These are phyloP conservation scores for Uromys caudimaculatus DNA, from an alignment of 2,797 vertebrate genomes.

Conservation along the genomic window DNA sequence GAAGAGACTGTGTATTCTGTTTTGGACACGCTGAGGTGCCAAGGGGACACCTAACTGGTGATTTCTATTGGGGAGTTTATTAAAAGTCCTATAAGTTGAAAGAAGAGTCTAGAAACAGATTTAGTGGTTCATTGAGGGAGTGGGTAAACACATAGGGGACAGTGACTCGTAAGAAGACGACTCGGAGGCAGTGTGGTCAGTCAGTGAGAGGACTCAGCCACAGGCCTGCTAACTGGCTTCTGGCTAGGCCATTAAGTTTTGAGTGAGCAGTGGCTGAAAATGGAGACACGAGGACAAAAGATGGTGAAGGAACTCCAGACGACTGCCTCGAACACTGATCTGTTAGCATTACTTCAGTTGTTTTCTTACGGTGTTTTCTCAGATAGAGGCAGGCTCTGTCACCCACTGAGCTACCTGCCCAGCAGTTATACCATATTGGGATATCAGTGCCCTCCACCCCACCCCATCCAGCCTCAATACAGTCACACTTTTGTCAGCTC, in stretches of 20 bases:
- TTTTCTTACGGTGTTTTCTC: background rate
- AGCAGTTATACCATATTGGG: background rate
- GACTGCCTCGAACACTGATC: no score
- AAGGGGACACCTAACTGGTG: background rate
- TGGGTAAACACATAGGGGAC: background rate
- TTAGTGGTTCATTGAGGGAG: background rate
- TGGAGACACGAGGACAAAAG: background rate
- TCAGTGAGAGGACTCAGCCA: background rate
- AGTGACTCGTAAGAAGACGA: background rate
- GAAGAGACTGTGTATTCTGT: background rate
- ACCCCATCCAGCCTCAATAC: background rate
- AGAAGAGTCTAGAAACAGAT: background rate
- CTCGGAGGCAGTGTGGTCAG: background rate
- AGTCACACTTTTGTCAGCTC: background rate
- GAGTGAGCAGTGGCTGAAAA: slow-evolving; percentile 3
- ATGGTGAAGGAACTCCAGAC: background rate
- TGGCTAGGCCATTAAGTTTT: background rate
- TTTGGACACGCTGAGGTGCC: background rate
- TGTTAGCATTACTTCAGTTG: background rate
- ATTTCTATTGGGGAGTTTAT: background rate
- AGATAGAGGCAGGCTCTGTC: background rate
- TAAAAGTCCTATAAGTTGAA: background rate
- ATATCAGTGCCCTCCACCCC: background rate
- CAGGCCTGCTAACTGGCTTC: background rate
- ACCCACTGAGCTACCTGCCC: background rate